Conservation (phyloP, 2,888 invertebrate species). For the Drosophila limbata region DNA sequence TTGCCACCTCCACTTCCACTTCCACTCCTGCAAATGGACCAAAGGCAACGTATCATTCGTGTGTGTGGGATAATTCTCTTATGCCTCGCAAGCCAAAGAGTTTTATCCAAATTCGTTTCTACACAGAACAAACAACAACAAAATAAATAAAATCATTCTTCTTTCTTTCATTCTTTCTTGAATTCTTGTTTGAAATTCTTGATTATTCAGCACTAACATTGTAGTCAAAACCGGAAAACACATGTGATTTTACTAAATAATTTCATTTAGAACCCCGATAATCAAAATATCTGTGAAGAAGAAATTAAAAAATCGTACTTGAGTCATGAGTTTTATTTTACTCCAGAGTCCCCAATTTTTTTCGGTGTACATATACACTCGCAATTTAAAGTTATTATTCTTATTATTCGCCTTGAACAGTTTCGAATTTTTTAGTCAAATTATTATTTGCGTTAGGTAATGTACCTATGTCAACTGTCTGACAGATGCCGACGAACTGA, state of each 20-base stretch:
- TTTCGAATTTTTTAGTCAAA: neutral
- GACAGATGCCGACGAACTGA: neutral
- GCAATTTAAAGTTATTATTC: neutral
- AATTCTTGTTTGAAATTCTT: too few species aligned
- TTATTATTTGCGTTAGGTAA: neutral
- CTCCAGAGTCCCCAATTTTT: too few species aligned
- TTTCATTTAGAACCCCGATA: too few species aligned
- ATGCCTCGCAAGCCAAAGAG: slow-evolving; percentile 27
- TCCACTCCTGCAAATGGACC: slow-evolving; percentile 29
- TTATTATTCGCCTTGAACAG: neutral
- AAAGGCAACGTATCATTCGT: slow-evolving; percentile 19
- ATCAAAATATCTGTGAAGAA: too few species aligned
- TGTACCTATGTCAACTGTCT: neutral
- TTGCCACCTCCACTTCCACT: slow-evolving; percentile 25
- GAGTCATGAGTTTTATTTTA: too few species aligned
- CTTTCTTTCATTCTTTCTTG: too few species aligned
- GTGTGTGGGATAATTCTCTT: slow-evolving; percentile 43
- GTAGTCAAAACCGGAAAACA: too few species aligned
- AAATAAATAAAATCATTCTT: too few species aligned
- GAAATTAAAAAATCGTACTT: too few species aligned
- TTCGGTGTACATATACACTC: neutral
- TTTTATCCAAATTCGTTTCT: neutral
- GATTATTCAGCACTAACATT: too few species aligned
- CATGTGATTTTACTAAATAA: too few species aligned
- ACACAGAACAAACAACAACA: neutral